These are phyloP conservation scores for Ellobium chinense DNA, from an alignment of 2,888 invertebrate genomes.

Conservation along the genomic window DNA sequence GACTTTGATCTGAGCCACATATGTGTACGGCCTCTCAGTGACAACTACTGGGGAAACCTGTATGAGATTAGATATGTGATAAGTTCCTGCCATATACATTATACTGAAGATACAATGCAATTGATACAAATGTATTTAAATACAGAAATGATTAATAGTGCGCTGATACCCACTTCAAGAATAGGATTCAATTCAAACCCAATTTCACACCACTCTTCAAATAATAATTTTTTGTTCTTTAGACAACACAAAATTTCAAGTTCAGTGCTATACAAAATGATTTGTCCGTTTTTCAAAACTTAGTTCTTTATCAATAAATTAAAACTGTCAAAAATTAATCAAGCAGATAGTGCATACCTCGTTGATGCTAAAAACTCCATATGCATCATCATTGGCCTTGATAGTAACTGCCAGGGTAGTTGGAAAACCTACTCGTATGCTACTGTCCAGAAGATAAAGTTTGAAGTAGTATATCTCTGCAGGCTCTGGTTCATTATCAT, in stretches of 20 bases:
- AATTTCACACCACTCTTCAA: too few species aligned
- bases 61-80: neutral
- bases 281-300: too few species aligned
- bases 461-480: slow-evolving; percentile 68
- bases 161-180: too few species aligned
- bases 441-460: slow-evolving; percentile 57
- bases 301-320: too few species aligned
- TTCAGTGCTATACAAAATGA: too few species aligned
- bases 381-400: slow-evolving; percentile 76
- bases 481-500: slow-evolving; percentile 72
- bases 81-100: too few species aligned
- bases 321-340: too few species aligned
- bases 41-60: slow-evolving; percentile 60
- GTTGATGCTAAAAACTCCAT: slow-evolving; percentile 72
- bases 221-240: too few species aligned
- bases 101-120: neutral
- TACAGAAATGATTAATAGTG: neutral
- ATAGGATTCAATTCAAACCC: too few species aligned
- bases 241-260: too few species aligned
- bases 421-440: slow-evolving; percentile 55
- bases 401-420: slow-evolving; percentile 65
- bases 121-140: neutral
- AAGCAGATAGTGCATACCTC: too few species aligned
- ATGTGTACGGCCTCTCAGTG: slow-evolving; percentile 55
- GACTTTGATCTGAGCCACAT: slow-evolving; percentile 55